Conservation (phyloP, 2,797 vertebrate genomes). For the Silurus lanzhouensis region DNA sequence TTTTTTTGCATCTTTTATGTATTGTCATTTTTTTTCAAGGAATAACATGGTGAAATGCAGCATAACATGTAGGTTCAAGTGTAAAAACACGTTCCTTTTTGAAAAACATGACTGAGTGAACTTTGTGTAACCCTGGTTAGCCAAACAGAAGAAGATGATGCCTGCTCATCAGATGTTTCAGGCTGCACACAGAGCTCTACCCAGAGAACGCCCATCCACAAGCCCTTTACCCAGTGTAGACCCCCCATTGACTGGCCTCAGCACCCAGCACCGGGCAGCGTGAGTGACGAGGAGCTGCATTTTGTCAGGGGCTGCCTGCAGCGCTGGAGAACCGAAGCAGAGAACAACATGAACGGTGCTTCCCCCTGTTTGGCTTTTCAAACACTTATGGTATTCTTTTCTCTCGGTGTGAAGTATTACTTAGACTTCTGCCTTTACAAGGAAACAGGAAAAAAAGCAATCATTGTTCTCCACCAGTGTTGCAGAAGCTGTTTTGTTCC, state of each 20-base stretch:
- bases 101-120: slow-evolving; percentile 1
- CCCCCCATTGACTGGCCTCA: slow-evolving; percentile 64
- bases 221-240: slow-evolving; percentile 70
- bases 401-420: slow-evolving; percentile 13
- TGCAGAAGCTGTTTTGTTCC: slow-evolving; percentile 30
- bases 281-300: slow-evolving; percentile 83
- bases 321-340: slow-evolving; percentile 88
- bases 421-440: slow-evolving; percentile 17
- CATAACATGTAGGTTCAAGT: too few species aligned
- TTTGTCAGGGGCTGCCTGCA: slow-evolving; percentile 86
- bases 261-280: slow-evolving; percentile 77
- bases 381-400: slow-evolving; percentile 25
- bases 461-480: slow-evolving; percentile 20
- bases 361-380: slow-evolving; percentile 1
- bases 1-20: too few species aligned
- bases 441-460: slow-evolving; percentile 11
- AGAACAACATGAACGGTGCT: slow-evolving; percentile 88
- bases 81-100: not conserved
- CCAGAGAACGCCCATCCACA: slow-evolving; percentile 66
- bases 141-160: slow-evolving; percentile 61
- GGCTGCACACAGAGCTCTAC: slow-evolving; percentile 51
- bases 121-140: slow-evolving; percentile 53
- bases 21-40: not conserved
- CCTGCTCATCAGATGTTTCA: slow-evolving; percentile 59
- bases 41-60: not conserved